Conservation (phyloP, 2,113 vertebrate genomes). For the Leptocoma aspasia region DNA sequence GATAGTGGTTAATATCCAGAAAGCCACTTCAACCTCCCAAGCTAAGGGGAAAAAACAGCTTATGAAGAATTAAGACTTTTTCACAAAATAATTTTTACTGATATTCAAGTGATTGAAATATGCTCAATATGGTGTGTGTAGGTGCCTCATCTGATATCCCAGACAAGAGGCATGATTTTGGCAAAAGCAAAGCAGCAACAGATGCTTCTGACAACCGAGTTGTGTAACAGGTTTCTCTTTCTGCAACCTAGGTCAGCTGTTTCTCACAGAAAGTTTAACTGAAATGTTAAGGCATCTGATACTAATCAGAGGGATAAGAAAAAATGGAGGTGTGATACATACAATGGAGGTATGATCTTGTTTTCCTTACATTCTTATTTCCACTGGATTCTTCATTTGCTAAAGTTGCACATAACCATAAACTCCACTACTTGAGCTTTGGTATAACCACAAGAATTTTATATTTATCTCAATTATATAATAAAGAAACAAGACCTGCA, state of each 20-base stretch:
- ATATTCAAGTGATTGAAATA: background rate
- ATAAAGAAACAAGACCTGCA: background rate
- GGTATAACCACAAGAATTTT: background rate
- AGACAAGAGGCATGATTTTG: background rate
- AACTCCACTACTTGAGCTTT: background rate
- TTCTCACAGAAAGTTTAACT: background rate
- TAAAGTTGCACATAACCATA: background rate
- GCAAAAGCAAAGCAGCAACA: conserved; percentile 15
- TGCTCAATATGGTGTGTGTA: background rate
- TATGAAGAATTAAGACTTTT: background rate
- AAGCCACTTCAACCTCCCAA: background rate
- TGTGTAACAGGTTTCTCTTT: background rate
- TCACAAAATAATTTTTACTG: background rate
- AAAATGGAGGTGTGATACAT: background rate
- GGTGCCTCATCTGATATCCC: background rate
- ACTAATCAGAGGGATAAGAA: background rate
- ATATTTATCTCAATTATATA: background rate
- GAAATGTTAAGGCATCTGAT: background rate
- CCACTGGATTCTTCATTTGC: background rate
- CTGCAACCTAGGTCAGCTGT: background rate
- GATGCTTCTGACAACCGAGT: background rate
- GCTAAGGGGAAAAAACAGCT: background rate
- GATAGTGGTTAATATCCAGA: background rate
- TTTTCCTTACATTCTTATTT: background rate
- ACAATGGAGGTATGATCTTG: background rate